Conservation (phyloP, 2,797 vertebrate species). For the Microcaecilia unicolor region DNA sequence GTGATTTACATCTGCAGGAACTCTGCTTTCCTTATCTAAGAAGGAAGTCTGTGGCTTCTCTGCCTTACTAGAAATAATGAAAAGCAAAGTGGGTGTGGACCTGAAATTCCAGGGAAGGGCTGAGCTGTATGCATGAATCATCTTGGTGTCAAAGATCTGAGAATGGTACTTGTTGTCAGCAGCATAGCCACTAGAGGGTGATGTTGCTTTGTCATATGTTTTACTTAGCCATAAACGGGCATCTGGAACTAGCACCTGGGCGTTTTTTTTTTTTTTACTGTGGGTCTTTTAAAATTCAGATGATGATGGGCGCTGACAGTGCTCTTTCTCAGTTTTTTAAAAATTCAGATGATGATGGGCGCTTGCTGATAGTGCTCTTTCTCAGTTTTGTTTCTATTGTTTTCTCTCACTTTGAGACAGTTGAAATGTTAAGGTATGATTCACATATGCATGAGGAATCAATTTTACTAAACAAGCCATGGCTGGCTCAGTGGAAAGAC, state of each 20-base stretch:
- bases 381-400: background rate
- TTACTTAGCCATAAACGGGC: background rate
- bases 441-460: background rate
- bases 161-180: background rate
- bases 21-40: no score
- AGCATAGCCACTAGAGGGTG: conserved; percentile 16
- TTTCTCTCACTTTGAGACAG: no score
- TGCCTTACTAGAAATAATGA: no score
- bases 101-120: no score
- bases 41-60: no score
- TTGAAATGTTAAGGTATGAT: no score
- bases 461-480: no score
- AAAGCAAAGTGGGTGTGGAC: no score
- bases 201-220: background rate
- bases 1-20: no score
- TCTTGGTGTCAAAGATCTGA: no score
- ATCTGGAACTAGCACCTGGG: background rate
- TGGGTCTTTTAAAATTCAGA: conserved; percentile 2
- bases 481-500: no score
- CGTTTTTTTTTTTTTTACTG: background rate
- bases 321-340: background rate
- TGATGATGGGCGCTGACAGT: background rate
- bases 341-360: background rate
- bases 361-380: background rate
- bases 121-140: no score